A percentile compares a stretch with the other conserved stretches of the same genome.
phyloP scores from a whole-genome alignment of 2,888 invertebrate genomes.

The Amphipyra tragopoginis region DNA sequence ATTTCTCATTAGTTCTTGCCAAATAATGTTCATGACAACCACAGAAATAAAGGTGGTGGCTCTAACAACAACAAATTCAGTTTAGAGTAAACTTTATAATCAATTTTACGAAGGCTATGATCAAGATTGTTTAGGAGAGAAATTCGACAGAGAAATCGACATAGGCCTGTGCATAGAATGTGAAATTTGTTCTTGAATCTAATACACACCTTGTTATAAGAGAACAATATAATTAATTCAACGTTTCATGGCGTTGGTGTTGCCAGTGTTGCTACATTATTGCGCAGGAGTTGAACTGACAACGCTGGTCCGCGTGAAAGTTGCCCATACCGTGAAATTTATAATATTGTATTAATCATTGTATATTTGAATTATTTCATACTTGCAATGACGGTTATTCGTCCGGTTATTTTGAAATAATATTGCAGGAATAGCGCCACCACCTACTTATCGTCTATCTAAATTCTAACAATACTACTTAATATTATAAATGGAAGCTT shows the following conservation, averaged over 20 bases:
- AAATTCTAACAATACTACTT: too few species aligned
- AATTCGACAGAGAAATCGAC: conserved; percentile 10
- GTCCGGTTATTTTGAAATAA: conserved; percentile 12
- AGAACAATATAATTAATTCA: conserved; percentile 52
- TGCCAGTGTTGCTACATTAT: conserved; percentile 47
- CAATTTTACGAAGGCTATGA: neutral
- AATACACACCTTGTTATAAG: conserved; percentile 20
- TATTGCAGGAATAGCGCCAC: neutral
- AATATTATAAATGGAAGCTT: too few species aligned
- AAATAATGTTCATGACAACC: too few species aligned
- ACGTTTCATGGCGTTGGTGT: conserved; percentile 52
- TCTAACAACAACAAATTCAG: too few species aligned
- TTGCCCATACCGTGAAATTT: conserved; percentile 53
- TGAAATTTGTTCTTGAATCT: conserved; percentile 22
- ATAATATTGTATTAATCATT: conserved; percentile 52
- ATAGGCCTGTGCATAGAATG: neutral
- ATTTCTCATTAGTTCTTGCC: too few species aligned
- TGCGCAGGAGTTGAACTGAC: conserved; percentile 55
- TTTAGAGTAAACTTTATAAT: too few species aligned
- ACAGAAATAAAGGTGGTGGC: too few species aligned
- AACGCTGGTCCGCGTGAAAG: conserved; percentile 51
- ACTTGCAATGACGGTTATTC: conserved; percentile 23
- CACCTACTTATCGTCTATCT: neutral
- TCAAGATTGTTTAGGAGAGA: conserved; percentile 12
- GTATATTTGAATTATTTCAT: conserved; percentile 50